phyloP scores from a whole-genome alignment of 1,140 invertebrate species.

The Drosophila kohkoa region DNA sequence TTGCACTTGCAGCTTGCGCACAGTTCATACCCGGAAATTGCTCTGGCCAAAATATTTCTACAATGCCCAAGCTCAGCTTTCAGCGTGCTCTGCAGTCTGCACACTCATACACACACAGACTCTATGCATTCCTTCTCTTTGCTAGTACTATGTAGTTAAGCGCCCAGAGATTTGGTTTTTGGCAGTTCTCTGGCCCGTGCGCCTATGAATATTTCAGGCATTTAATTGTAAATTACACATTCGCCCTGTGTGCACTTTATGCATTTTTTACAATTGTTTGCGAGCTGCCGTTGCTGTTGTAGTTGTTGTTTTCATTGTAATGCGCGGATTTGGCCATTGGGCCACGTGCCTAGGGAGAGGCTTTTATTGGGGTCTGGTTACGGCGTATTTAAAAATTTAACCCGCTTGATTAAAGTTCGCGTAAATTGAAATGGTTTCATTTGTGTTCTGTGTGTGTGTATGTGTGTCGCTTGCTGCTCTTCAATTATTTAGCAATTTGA shows the following conservation, averaged over 20 bases:
- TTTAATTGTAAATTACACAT: slow-evolving; percentile 82
- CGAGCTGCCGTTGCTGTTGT: slow-evolving; percentile 20
- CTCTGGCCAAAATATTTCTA: slow-evolving; percentile 68
- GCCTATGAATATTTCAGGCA: slow-evolving; percentile 74
- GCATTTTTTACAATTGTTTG: slow-evolving; percentile 68
- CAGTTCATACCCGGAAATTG: slow-evolving; percentile 67
- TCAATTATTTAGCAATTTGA: slow-evolving; percentile 50
- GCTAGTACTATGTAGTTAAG: slow-evolving; percentile 55
- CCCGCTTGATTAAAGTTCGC: slow-evolving; percentile 54
- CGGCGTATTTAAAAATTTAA: slow-evolving; percentile 55
- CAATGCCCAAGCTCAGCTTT: slow-evolving; percentile 38
- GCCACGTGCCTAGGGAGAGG: slow-evolving; percentile 53
- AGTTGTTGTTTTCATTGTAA: slow-evolving; percentile 49
- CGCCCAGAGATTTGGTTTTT: slow-evolving; percentile 55
- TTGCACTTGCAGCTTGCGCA: slow-evolving; percentile 60
- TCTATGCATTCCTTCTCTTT: background rate
- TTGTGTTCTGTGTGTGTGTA: background rate
- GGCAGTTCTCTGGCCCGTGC: slow-evolving; percentile 33
- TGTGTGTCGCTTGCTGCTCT: slow-evolving; percentile 25
- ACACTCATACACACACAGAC: background rate
- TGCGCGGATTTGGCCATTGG: slow-evolving; percentile 68
- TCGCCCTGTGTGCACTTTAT: slow-evolving; percentile 72
- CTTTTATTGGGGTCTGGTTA: slow-evolving; percentile 5
- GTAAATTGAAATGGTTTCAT: slow-evolving; percentile 41
- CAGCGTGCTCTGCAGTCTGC: slow-evolving; percentile 8